Evolutionary conservation across 2,888 invertebrate genomes (phyloP).

Genomic region (Platerodrilus igneus): DNA sequence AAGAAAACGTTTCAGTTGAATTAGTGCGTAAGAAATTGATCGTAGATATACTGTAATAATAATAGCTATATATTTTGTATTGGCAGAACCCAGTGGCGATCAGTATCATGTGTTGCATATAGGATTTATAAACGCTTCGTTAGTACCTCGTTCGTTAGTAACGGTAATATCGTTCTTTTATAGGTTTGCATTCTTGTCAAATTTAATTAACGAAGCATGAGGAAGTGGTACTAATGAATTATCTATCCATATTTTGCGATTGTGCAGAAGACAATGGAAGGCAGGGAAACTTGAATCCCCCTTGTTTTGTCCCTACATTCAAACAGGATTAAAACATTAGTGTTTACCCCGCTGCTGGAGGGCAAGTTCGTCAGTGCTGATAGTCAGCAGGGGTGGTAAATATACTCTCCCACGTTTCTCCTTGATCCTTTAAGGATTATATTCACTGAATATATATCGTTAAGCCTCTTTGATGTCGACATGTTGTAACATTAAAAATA

Average conservation of each 20-base stretch:
- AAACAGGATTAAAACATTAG: constrained; percentile 28
- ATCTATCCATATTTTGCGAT: too few species aligned
- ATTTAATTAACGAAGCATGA: too few species aligned
- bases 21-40: constrained; percentile 28
- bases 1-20: constrained; percentile 23
- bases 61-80: constrained; percentile 26
- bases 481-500: too few species aligned
- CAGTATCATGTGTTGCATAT: constrained; percentile 22
- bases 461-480: constrained; percentile 17
- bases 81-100: too few species aligned
- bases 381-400: constrained; percentile 25
- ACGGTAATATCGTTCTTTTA: too few species aligned
- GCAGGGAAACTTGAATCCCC: constrained; percentile 19
- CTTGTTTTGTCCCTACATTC: constrained; percentile 22
- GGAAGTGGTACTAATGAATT: too few species aligned
- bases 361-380: constrained; percentile 25
- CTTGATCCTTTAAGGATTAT: constrained; percentile 20
- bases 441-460: constrained; percentile 19
- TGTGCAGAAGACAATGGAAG: constrained; percentile 23
- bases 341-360: constrained; percentile 22
- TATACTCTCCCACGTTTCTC: constrained; percentile 22
- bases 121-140: constrained; percentile 19
- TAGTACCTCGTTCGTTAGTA: too few species aligned
- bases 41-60: too few species aligned
- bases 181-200: too few species aligned